phyloP scores from a whole-genome alignment of 1,140 invertebrate genomes.

The Mercenaria mercenaria region DNA sequence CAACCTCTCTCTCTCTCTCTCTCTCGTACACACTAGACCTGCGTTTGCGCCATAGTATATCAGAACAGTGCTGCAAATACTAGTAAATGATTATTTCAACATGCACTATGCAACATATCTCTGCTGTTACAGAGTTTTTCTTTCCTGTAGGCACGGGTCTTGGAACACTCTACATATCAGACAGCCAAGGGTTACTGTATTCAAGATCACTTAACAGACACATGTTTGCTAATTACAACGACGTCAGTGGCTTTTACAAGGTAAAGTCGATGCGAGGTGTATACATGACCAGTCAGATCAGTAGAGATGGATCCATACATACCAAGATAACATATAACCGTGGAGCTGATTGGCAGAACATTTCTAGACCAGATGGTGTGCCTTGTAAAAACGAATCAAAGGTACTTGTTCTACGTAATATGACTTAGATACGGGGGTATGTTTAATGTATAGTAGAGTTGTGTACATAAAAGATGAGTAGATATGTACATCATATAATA shows the following conservation, averaged over 20 bases:
- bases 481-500: no score
- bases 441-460: no score
- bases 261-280: slow-evolving; percentile 84
- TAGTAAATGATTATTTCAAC: no score
- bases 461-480: no score
- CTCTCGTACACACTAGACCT: no score
- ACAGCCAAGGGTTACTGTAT: slow-evolving; percentile 82
- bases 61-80: no score
- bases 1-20: no score
- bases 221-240: slow-evolving; percentile 84
- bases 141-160: slow-evolving; percentile 83
- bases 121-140: no score
- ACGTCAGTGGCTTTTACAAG: slow-evolving; percentile 85
- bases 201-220: slow-evolving; percentile 83
- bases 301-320: slow-evolving; percentile 82
- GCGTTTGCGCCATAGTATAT: no score
- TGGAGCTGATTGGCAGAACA: slow-evolving; percentile 83
- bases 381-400: slow-evolving; percentile 80
- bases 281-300: slow-evolving; percentile 85
- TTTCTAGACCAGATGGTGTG: slow-evolving; percentile 75
- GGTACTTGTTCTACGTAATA: no score
- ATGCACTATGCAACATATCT: no score
- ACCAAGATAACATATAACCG: slow-evolving; percentile 84
- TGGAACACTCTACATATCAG: slow-evolving; percentile 85
- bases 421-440: no score